Conservation (phyloP, 2,888 invertebrate species). For the Thysanoteuthis rhombus region DNA sequence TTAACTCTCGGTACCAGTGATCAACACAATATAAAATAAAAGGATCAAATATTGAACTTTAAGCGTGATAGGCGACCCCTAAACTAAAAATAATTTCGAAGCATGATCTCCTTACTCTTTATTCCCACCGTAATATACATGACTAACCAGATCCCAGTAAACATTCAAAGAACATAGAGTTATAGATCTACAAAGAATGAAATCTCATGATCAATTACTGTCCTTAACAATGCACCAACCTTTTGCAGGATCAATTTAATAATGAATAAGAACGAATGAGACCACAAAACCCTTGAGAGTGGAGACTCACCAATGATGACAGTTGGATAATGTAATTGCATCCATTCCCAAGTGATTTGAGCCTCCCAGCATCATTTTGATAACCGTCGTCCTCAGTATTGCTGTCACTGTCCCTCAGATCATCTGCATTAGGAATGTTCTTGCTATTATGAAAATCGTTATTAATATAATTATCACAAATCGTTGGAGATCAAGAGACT, state of each 20-base stretch:
- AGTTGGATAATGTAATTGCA: background rate
- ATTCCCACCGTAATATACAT: no score
- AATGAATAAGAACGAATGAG: background rate
- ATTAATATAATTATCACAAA: background rate
- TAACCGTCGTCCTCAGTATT: background rate
- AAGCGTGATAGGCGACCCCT: no score
- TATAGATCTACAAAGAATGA: no score
- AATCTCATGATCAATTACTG: no score
- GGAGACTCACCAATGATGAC: background rate
- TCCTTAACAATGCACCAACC: background rate
- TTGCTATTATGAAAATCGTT: background rate
- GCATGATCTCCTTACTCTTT: no score
- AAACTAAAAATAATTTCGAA: no score
- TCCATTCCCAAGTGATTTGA: background rate
- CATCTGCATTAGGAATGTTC: background rate
- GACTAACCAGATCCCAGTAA: no score
- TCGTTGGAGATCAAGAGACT: background rate
- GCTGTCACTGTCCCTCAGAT: background rate
- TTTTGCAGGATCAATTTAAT: background rate
- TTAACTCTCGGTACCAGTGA: no score
- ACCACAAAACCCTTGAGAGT: background rate
- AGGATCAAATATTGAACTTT: no score
- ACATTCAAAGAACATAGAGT: no score
- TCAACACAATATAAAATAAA: no score
- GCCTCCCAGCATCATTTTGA: background rate